Evolutionary conservation across 1,140 invertebrate species (phyloP).

Genomic region (Idris sp.): DNA sequence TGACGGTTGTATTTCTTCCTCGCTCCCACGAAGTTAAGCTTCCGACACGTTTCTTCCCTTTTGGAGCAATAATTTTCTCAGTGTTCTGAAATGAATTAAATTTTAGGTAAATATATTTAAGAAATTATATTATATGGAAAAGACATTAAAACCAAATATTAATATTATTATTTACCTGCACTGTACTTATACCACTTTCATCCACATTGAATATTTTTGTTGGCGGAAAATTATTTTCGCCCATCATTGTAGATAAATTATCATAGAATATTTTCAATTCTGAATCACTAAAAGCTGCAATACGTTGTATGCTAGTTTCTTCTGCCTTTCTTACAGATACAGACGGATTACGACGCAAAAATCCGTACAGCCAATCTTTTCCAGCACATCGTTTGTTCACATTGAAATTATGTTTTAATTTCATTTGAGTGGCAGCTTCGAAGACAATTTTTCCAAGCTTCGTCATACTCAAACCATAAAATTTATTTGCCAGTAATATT

Average conservation of each 20-base stretch:
- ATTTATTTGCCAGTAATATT: not conserved
- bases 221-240: not conserved
- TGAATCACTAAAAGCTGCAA: not conserved
- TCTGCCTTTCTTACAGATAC: not conserved
- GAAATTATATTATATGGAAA: too few species aligned
- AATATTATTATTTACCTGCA: too few species aligned
- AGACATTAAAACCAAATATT: too few species aligned
- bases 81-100: too few species aligned
- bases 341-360: not conserved
- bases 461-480: not conserved
- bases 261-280: not conserved
- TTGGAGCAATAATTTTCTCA: slow-evolving; percentile 18
- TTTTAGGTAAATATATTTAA: too few species aligned
- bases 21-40: slow-evolving; percentile 75
- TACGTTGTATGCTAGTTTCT: slow-evolving; percentile 2
- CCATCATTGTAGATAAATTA: not conserved
- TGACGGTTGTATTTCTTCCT: slow-evolving; percentile 75
- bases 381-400: not conserved
- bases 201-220: too few species aligned
- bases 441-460: not conserved
- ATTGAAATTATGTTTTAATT: slow-evolving; percentile 5
- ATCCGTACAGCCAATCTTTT: slow-evolving; percentile 6
- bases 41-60: slow-evolving; percentile 75
- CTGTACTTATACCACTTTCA: too few species aligned
- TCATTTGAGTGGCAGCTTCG: not conserved